Percentiles rank a stretch among this genome's conserved stretches.
Evolutionary conservation across 2,113 vertebrate species (phyloP).

Genomic region (Oxyura jamaicensis): DNA sequence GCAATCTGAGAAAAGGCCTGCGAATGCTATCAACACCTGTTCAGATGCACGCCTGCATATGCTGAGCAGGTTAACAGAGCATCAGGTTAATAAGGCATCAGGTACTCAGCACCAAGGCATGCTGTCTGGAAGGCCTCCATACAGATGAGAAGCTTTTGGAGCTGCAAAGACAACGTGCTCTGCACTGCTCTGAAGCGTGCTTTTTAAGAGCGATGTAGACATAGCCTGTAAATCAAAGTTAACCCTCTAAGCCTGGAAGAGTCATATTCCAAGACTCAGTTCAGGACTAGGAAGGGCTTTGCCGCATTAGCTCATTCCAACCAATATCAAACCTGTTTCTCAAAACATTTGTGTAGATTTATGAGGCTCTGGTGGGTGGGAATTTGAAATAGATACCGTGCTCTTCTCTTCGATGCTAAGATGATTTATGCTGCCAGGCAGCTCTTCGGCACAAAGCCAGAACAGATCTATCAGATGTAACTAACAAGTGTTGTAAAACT

Average conservation of each 20-base stretch:
- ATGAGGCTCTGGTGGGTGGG: constrained; percentile 57
- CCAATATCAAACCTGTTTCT: constrained; percentile 43
- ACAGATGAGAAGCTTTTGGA: not conserved
- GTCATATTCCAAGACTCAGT: not conserved
- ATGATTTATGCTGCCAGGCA: constrained; percentile 65
- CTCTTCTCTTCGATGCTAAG: constrained; percentile 41
- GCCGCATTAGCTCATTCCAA: constrained; percentile 47
- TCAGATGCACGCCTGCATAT: not conserved
- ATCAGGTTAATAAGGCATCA: constrained; percentile 12
- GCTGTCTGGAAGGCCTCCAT: not conserved
- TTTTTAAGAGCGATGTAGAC: not conserved
- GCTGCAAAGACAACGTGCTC: not conserved
- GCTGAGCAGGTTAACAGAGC: constrained; percentile 26
- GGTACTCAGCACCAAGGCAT: not conserved
- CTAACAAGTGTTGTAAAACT: constrained; percentile 47
- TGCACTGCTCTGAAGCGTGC: not conserved
- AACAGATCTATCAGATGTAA: not conserved
- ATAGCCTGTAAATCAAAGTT: constrained; percentile 40
- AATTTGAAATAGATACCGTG: constrained; percentile 40
- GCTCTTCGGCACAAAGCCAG: constrained; percentile 10
- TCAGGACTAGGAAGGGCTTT: constrained; percentile 23
- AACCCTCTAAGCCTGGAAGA: constrained; percentile 32
- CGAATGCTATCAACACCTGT: not conserved
- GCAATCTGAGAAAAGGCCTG: not conserved
- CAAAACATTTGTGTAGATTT: constrained; percentile 49